phyloP scores from a whole-genome alignment of 1,140 invertebrate species.

The Rhagoletis zephyria region DNA sequence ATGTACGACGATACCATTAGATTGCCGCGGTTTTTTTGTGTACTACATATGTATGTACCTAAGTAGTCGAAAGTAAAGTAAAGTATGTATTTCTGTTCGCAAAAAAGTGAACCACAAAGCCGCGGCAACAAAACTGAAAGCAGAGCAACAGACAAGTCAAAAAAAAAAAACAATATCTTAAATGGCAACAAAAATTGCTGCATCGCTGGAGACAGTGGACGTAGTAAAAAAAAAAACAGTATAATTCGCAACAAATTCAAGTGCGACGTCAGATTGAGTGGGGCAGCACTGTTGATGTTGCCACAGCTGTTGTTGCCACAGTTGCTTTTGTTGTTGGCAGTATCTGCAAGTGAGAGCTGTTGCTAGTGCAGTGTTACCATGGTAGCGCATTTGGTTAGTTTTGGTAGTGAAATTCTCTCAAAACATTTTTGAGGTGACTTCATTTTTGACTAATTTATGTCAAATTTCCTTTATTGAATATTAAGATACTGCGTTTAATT shows the following conservation, averaged over 20 bases:
- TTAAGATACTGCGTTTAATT: too few species aligned
- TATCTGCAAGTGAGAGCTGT: too few species aligned
- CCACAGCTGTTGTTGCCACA: constrained; percentile 21
- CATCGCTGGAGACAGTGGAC: neutral
- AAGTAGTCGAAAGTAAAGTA: too few species aligned
- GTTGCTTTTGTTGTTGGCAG: neutral
- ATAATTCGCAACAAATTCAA: neutral
- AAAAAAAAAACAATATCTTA: neutral
- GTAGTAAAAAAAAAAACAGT: neutral
- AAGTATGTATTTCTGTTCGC: neutral
- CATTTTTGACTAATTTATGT: too few species aligned
- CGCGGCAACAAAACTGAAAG: too few species aligned
- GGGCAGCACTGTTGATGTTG: neutral
- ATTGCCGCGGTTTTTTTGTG: neutral
- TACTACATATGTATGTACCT: neutral
- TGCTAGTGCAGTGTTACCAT: too few species aligned
- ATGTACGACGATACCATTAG: neutral
- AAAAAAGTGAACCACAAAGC: constrained; percentile 3
- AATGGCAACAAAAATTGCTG: neutral
- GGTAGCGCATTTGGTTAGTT: too few species aligned
- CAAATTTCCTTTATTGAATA: too few species aligned
- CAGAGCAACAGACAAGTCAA: neutral
- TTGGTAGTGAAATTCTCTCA: too few species aligned
- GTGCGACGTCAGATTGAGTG: neutral
- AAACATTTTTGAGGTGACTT: too few species aligned